phyloP scores from a whole-genome alignment of 2,888 invertebrate species.

The Ophioninae sp. region DNA sequence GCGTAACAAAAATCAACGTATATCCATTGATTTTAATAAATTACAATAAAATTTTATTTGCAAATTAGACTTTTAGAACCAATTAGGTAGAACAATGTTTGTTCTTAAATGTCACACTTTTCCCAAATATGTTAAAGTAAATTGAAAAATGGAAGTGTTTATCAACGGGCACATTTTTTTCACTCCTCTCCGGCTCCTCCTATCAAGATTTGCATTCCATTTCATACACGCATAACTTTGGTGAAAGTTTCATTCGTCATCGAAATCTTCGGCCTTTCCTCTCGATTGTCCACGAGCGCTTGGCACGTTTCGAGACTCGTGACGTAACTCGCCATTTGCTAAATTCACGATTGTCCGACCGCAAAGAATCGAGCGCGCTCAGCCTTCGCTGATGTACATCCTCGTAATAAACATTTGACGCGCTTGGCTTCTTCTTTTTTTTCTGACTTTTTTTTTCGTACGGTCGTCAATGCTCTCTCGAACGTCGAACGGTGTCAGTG shows the following conservation, averaged over 20 bases:
- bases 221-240: not conserved
- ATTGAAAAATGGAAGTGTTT: too few species aligned
- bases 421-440: not conserved
- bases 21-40: too few species aligned
- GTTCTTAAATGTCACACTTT: too few species aligned
- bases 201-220: not conserved
- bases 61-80: too few species aligned
- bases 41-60: too few species aligned
- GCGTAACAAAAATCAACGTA: too few species aligned
- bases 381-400: not conserved
- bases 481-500: conserved; percentile 74
- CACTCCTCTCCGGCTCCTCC: not conserved
- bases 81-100: too few species aligned
- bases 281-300: not conserved
- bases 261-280: not conserved
- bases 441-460: not conserved
- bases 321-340: not conserved
- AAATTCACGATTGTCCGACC: not conserved
- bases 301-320: not conserved
- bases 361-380: not conserved
- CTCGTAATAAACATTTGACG: conserved; percentile 15
- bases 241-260: conserved; percentile 19
- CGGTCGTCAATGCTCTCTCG: conserved; percentile 19
- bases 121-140: too few species aligned
- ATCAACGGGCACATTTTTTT: not conserved